Conservation (phyloP, 2,888 invertebrate species). For the Liopterus haemorrhoidalis region DNA sequence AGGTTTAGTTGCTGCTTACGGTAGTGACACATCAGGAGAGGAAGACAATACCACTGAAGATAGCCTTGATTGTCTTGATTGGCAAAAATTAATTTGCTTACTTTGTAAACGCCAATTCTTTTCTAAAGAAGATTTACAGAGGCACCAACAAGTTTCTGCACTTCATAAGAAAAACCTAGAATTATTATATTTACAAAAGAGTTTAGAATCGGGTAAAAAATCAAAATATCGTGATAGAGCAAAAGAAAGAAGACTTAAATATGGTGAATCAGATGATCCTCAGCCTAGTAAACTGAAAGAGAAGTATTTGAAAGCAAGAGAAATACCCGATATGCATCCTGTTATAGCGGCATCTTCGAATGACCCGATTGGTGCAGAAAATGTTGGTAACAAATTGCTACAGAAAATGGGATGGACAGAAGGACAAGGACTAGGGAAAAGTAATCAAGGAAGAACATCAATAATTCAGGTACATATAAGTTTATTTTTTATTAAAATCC, state of each 20-base stretch:
- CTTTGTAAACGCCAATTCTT: constrained; percentile 94
- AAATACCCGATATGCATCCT: constrained; percentile 45
- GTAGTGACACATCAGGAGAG: constrained; percentile 54
- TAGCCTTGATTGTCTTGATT: constrained; percentile 77
- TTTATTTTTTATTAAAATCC: too few species aligned
- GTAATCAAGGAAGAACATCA: constrained; percentile 86
- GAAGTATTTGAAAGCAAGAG: constrained; percentile 59
- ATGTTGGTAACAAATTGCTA: constrained; percentile 89
- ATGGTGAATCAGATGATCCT: constrained; percentile 80
- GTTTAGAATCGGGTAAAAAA: constrained; percentile 29
- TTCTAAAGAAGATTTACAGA: constrained; percentile 77
- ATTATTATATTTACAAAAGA: constrained; percentile 36
- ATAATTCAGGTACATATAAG: constrained; percentile 72
- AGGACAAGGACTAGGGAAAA: constrained; percentile 90
- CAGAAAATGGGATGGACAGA: constrained; percentile 99
- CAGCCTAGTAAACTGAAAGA: constrained; percentile 68
- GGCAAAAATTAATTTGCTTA: constrained; percentile 84
- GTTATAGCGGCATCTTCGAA: constrained; percentile 53
- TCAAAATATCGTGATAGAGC: constrained; percentile 83
- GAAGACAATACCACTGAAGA: constrained; percentile 54
- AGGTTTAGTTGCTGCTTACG: constrained; percentile 67
- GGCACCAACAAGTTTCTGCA: constrained; percentile 89
- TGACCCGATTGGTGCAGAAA: constrained; percentile 73
- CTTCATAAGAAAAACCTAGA: constrained; percentile 87
- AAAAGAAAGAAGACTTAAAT: constrained; percentile 89